These are phyloP conservation scores for Capromys pilorides DNA, from an alignment of 2,797 vertebrate genomes.

Conservation along the genomic window DNA sequence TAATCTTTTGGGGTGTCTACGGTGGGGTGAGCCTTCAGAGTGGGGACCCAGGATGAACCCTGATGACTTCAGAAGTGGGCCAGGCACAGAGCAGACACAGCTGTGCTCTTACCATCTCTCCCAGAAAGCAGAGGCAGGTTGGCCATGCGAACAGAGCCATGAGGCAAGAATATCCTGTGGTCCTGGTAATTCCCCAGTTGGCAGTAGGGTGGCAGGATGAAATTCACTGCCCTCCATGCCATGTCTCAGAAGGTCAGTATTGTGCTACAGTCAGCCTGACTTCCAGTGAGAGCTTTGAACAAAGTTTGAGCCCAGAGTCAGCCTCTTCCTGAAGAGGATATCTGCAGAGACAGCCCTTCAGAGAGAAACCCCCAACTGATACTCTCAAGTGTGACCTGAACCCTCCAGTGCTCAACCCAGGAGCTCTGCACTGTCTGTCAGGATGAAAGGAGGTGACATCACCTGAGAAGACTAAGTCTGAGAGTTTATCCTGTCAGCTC, in stretches of 20 bases:
- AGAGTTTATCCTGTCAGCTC: neutral
- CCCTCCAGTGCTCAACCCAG: fast-evolving
- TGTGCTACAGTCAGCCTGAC: fast-evolving
- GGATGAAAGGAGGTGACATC: neutral
- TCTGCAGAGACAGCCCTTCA: neutral
- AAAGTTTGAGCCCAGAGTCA: neutral
- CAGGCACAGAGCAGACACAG: too few relatives aligned
- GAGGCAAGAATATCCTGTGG: neutral
- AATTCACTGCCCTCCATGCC: fast-evolving
- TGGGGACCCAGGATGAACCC: too few relatives aligned
- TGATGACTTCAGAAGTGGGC: too few relatives aligned
- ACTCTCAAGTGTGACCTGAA: neutral
- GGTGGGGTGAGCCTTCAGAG: too few relatives aligned
- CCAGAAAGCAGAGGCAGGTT: too few relatives aligned
- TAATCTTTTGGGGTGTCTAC: too few relatives aligned
- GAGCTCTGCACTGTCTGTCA: neutral
- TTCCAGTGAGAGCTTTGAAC: neutral
- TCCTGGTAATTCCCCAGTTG: too few relatives aligned
- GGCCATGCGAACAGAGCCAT: too few relatives aligned
- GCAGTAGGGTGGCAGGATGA: too few relatives aligned
- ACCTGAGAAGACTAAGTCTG: neutral
- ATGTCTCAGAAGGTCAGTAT: fast-evolving
- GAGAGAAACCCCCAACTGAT: too few relatives aligned
- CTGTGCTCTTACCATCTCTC: too few relatives aligned
- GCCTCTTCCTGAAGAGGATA: neutral